Evolutionary conservation across 2,888 invertebrate genomes (phyloP).

Genomic region (Pseudoips prasinana): DNA sequence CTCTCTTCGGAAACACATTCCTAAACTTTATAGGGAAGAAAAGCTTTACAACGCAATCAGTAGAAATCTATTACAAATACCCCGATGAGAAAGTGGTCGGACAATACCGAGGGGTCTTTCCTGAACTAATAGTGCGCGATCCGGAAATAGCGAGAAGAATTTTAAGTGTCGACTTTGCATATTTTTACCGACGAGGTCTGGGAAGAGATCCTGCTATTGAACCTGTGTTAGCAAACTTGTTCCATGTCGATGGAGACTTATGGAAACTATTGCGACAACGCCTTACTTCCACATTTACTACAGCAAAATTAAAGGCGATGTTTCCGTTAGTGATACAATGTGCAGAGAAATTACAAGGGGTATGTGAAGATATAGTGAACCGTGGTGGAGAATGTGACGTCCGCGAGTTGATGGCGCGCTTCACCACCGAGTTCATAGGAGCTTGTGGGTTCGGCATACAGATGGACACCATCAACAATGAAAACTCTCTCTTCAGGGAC

Average conservation of each 20-base stretch:
- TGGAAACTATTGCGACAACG: constrained; percentile 62
- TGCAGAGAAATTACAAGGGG: constrained; percentile 48
- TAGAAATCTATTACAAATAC: constrained; percentile 51
- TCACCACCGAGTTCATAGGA: constrained; percentile 57
- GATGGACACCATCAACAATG: constrained; percentile 49
- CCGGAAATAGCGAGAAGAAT: constrained; percentile 49
- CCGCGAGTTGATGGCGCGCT: constrained; percentile 55
- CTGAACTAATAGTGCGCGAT: constrained; percentile 56
- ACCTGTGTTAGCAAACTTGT: constrained; percentile 48
- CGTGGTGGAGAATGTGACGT: constrained; percentile 45
- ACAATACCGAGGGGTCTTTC: constrained; percentile 49
- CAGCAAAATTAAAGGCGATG: constrained; percentile 60
- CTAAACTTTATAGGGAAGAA: constrained; percentile 39
- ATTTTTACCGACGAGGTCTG: constrained; percentile 52
- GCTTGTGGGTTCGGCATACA: constrained; percentile 58
- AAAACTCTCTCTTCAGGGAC: constrained; percentile 45
- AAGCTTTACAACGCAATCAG: constrained; percentile 41
- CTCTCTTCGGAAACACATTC: constrained; percentile 54
- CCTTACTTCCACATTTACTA: constrained; percentile 62
- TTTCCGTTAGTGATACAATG: constrained; percentile 60
- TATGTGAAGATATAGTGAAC: constrained; percentile 39
- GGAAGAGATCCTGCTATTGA: constrained; percentile 44
- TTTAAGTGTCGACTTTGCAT: constrained; percentile 48
- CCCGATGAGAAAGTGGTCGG: constrained; percentile 60
- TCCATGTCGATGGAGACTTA: constrained; percentile 54